Conservation (phyloP, 2,113 vertebrate species). For the Notarius quadriscutis region DNA sequence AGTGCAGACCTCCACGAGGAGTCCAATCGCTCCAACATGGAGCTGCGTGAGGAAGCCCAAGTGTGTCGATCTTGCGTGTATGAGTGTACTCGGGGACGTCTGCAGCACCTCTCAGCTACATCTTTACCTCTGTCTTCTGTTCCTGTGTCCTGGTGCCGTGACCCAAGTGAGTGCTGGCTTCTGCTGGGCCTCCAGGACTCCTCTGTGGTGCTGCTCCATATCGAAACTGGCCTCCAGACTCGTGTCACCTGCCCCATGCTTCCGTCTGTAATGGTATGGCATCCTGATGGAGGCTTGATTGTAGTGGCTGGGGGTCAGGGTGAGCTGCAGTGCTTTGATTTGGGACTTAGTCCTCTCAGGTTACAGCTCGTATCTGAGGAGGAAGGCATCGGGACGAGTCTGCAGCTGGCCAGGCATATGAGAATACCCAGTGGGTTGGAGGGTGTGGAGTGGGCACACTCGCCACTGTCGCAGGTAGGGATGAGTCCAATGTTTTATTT, state of each 20-base stretch:
- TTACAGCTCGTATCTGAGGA: slow-evolving; percentile 85
- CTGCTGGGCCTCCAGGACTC: slow-evolving; percentile 88
- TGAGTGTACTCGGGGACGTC: slow-evolving; percentile 73
- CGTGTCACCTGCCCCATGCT: slow-evolving; percentile 76
- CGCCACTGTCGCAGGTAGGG: slow-evolving; percentile 36
- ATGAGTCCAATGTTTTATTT: not conserved
- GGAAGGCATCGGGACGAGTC: slow-evolving; percentile 61
- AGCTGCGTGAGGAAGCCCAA: slow-evolving; percentile 74
- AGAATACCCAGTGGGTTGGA: slow-evolving; percentile 77
- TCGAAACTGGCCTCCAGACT: slow-evolving; percentile 74
- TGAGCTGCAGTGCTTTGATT: slow-evolving; percentile 89
- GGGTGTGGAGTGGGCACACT: slow-evolving; percentile 81
- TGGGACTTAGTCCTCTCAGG: slow-evolving; percentile 80
- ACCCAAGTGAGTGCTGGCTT: slow-evolving; percentile 76
- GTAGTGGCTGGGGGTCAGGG: slow-evolving; percentile 82
- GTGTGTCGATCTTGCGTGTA: slow-evolving; percentile 80
- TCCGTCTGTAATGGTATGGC: slow-evolving; percentile 81
- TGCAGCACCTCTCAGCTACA: slow-evolving; percentile 76
- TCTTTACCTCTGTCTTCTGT: slow-evolving; percentile 78
- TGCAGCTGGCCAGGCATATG: slow-evolving; percentile 79
- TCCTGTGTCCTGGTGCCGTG: slow-evolving; percentile 82
- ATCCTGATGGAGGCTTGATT: slow-evolving; percentile 82
- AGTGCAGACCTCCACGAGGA: slow-evolving; percentile 78
- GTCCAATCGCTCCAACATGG: slow-evolving; percentile 68
- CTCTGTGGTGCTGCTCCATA: slow-evolving; percentile 83